A percentile compares a stretch with the other conserved stretches of the same genome.
These are phyloP conservation scores for Meteorus cinctellus DNA, from an alignment of 2,888 invertebrate species.

Conservation along the genomic window DNA sequence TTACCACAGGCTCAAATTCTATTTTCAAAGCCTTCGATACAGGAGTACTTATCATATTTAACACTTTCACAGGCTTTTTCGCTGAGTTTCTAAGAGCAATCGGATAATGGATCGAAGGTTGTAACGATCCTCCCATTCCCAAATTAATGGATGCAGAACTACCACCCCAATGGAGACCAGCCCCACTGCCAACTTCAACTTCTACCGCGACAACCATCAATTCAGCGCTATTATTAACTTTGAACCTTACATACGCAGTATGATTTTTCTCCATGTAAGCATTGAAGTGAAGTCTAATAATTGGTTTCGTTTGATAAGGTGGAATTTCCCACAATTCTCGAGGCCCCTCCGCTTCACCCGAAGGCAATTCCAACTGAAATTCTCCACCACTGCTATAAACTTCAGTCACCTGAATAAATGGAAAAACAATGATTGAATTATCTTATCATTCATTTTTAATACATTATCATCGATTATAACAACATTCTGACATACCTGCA, in stretches of 20 bases:
- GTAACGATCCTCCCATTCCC: slow-evolving; percentile 84
- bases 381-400: slow-evolving; percentile 92
- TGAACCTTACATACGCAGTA: slow-evolving; percentile 88
- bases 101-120: slow-evolving; percentile 78
- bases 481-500: slow-evolving; percentile 79
- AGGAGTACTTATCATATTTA: slow-evolving; percentile 77
- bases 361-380: slow-evolving; percentile 90
- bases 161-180: slow-evolving; percentile 86
- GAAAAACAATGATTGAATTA: not conserved
- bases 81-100: slow-evolving; percentile 82
- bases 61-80: slow-evolving; percentile 80
- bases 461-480: too few relatives aligned
- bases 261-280: slow-evolving; percentile 86
- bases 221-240: slow-evolving; percentile 80
- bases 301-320: slow-evolving; percentile 89
- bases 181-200: slow-evolving; percentile 82
- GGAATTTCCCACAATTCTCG: slow-evolving; percentile 92
- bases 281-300: slow-evolving; percentile 89
- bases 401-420: slow-evolving; percentile 79
- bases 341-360: slow-evolving; percentile 84
- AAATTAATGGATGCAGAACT: slow-evolving; percentile 84
- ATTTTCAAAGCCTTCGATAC: slow-evolving; percentile 80
- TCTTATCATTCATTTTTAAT: too few relatives aligned
- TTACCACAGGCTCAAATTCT: slow-evolving; percentile 79
- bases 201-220: slow-evolving; percentile 88